Base-by-base conservation (phyloP, 2,888 invertebrate species). In the Cerastis leucographa region DNA sequence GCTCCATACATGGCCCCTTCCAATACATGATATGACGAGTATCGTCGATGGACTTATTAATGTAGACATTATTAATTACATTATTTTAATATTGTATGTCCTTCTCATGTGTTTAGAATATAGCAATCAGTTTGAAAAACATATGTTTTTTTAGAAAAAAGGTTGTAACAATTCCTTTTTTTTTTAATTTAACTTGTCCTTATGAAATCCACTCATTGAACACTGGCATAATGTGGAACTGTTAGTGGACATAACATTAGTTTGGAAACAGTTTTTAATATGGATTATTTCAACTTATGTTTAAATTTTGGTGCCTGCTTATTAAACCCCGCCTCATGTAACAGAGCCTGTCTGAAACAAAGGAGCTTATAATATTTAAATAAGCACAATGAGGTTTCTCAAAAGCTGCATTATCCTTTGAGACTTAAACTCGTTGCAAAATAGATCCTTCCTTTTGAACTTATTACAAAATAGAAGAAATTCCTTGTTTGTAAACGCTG, bases 331-430 rank as follows among this genome's bases (percentile, higher is more conserved):
- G 9, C 11, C 29, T 42, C 7, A n/a, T 42, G 19, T 2, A 35
- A 51, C 12, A 1, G 2, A 78, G 25, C 6, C 69, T 46, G 42
- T 2, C 14, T 25, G 2, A 22, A 19, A 59, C 42, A 49, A 75
- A 46, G 29, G 1, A 42, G 64, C 22, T 51, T 65, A 25, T 9
- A 49, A 35, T 65, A 9, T 49, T 54, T 51, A 59, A 65, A 59
- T 59, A 65, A 25, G 42, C 22, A 59, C 19, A 42, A 35, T 51
- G 11, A 65, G 42, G 35, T 54, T 81, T 56, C 42, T 65, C 49
- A 42, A 49, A 78, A 74, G 76, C 76, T 81, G 56, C 35, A 81
- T 74, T 81, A 65, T 74, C 65, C 25, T 65, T 78, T 59, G 25
- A 35, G 64, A 44, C 35, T 35, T 35, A 44, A 80, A 25, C 17